Percentiles rank a stretch among this genome's conserved stretches.
Conservation (phyloP, 2,113 vertebrate species). For the Apaloderma vittatum region DNA sequence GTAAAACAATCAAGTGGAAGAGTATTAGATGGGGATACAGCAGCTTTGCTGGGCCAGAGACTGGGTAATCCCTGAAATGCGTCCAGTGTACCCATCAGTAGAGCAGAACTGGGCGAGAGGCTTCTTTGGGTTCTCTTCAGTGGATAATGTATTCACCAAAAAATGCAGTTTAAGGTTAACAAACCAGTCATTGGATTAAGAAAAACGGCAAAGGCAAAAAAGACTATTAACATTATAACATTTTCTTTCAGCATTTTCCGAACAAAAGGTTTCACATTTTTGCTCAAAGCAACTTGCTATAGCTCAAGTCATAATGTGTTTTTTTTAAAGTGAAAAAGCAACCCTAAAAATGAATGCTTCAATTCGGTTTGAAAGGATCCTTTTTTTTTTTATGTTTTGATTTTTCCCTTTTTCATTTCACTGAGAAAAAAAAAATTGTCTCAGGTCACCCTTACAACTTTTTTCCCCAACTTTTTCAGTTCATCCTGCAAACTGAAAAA, state of each 20-base stretch:
- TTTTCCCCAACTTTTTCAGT: constrained; percentile 51
- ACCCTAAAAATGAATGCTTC: neutral
- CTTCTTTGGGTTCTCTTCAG: constrained; percentile 28
- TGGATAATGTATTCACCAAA: neutral
- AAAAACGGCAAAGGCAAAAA: constrained; percentile 5
- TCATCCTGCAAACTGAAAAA: constrained; percentile 67
- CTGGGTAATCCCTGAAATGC: neutral
- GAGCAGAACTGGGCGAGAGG: neutral
- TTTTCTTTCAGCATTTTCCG: constrained; percentile 25
- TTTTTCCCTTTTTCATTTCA: constrained; percentile 32
- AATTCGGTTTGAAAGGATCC: neutral
- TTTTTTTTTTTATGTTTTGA: neutral
- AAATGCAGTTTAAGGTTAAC: neutral
- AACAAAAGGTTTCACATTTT: constrained; percentile 39
- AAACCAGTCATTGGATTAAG: neutral
- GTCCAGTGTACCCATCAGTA: constrained; percentile 2
- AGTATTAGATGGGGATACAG: neutral
- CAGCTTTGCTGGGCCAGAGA: constrained; percentile 28
- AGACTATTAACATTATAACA: neutral
- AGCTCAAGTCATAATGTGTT: neutral
- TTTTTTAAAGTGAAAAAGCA: constrained; percentile 23
- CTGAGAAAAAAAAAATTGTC: neutral
- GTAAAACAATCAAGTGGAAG: constrained; percentile 3
- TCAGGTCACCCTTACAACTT: neutral
- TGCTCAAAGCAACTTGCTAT: constrained; percentile 18